A percentile compares a stretch with the other conserved stretches of the same genome.
These are phyloP conservation scores for Novumbra hubbsi DNA, from an alignment of 2,797 vertebrate species.

Conservation along the genomic window DNA sequence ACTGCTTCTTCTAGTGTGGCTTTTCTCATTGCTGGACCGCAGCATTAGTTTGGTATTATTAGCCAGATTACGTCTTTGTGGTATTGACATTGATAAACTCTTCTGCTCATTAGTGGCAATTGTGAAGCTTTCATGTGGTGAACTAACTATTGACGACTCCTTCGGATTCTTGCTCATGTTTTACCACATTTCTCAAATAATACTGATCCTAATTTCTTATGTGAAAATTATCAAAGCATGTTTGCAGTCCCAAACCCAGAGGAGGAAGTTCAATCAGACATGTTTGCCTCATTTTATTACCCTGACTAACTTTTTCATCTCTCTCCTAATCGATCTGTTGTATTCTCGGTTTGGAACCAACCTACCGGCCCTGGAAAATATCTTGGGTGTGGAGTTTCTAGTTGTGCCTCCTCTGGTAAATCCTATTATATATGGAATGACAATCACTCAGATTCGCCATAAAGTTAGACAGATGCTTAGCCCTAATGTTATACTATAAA, in stretches of 20 bases:
- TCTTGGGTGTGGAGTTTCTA: slow-evolving; percentile 49
- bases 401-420: too few relatives aligned
- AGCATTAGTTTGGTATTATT: too few relatives aligned
- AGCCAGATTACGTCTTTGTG: too few relatives aligned
- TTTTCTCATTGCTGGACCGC: too few relatives aligned
- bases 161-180: slow-evolving; percentile 50
- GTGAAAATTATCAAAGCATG: slow-evolving; percentile 46
- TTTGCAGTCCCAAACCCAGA: slow-evolving; percentile 27
- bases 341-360: slow-evolving; percentile 48
- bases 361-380: slow-evolving; percentile 40
- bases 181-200: slow-evolving; percentile 36
- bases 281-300: slow-evolving; percentile 65
- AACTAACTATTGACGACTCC: slow-evolving; percentile 49
- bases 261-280: slow-evolving; percentile 63
- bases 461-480: slow-evolving; percentile 33
- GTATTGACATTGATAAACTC: too few relatives aligned
- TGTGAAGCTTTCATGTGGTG: slow-evolving; percentile 65
- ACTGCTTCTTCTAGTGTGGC: too few relatives aligned
- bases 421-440: slow-evolving; percentile 69
- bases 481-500: background rate
- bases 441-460: slow-evolving; percentile 55
- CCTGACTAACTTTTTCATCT: slow-evolving; percentile 44
- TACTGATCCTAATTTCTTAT: slow-evolving; percentile 61
- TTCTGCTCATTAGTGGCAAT: too few relatives aligned
- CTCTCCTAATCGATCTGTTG: slow-evolving; percentile 53